phyloP scores from a whole-genome alignment of 2,888 invertebrate genomes.

The Shargacucullia verbasci region DNA sequence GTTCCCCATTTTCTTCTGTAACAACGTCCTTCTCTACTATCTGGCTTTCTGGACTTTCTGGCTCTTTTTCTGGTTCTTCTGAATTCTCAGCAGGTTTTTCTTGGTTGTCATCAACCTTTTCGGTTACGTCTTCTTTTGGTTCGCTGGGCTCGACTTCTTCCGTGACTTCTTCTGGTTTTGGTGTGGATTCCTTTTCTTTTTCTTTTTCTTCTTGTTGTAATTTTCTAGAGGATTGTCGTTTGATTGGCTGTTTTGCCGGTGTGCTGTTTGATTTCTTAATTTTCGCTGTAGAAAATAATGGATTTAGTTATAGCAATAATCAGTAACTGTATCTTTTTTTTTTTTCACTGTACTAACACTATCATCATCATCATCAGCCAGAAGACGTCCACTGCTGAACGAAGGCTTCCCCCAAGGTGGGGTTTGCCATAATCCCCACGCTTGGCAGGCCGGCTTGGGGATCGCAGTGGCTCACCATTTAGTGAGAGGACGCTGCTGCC shows the following conservation, averaged over 20 bases:
- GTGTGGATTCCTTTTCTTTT: constrained; percentile 60
- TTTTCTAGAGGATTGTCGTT: constrained; percentile 77
- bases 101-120: constrained; percentile 15
- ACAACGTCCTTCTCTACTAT: constrained; percentile 24
- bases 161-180: constrained; percentile 34
- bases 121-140: constrained; percentile 27
- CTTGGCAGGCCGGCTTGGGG: too few relatives aligned
- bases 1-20: constrained; percentile 35
- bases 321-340: too few relatives aligned
- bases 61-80: constrained; percentile 29
- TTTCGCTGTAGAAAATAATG: constrained; percentile 58
- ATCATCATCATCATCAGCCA: too few relatives aligned
- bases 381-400: too few relatives aligned
- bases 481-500: too few relatives aligned
- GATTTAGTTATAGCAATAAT: too few relatives aligned
- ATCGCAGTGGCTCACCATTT: too few relatives aligned
- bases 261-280: constrained; percentile 68
- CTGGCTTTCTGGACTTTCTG: constrained; percentile 32
- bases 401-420: too few relatives aligned
- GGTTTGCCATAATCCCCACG: too few relatives aligned
- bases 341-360: too few relatives aligned
- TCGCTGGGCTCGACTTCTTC: constrained; percentile 30
- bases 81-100: constrained; percentile 31
- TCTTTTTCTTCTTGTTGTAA: constrained; percentile 69
- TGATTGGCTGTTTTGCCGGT: constrained; percentile 63